Percentiles rank a stretch among this genome's conserved stretches.
phyloP scores from a whole-genome alignment of 2,113 vertebrate genomes.

The Entomyzon cyanotis region DNA sequence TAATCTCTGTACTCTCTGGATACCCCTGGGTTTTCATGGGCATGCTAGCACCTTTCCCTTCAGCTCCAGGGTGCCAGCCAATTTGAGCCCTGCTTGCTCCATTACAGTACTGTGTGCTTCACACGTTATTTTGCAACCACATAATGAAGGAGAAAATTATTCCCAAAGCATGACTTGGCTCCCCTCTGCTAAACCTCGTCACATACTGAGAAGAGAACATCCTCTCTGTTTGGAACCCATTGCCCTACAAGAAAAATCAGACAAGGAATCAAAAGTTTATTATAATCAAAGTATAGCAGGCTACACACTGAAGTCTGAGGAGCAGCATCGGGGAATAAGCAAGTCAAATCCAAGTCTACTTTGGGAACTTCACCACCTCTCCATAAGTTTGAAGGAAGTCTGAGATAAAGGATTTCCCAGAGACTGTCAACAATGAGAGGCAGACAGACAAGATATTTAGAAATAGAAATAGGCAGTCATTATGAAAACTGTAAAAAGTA shows the following conservation, averaged over 20 bases:
- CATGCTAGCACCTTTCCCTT: not conserved
- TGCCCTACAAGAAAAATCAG: not conserved
- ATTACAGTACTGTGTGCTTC: not conserved
- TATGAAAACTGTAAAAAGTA: not conserved
- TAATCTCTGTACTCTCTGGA: not conserved
- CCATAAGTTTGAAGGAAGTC: not conserved
- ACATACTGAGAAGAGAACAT: not conserved
- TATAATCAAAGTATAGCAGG: not conserved
- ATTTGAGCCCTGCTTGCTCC: not conserved
- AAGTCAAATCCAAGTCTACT: not conserved
- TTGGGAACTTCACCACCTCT: not conserved
- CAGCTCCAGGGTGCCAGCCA: not conserved
- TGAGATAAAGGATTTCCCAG: not conserved
- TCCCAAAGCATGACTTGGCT: not conserved
- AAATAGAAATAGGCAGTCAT: not conserved
- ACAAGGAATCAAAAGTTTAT: not conserved
- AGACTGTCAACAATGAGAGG: not conserved
- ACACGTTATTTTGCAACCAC: not conserved
- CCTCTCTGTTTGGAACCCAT: not conserved
- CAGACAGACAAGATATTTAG: not conserved
- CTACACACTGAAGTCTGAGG: not conserved
- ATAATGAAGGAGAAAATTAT: not conserved
- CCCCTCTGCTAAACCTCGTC: not conserved
- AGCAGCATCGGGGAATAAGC: not conserved
- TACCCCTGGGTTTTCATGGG: not conserved